Evolutionary conservation across 2,888 invertebrate species (phyloP).

Genomic region (Leucozona laternaria): DNA sequence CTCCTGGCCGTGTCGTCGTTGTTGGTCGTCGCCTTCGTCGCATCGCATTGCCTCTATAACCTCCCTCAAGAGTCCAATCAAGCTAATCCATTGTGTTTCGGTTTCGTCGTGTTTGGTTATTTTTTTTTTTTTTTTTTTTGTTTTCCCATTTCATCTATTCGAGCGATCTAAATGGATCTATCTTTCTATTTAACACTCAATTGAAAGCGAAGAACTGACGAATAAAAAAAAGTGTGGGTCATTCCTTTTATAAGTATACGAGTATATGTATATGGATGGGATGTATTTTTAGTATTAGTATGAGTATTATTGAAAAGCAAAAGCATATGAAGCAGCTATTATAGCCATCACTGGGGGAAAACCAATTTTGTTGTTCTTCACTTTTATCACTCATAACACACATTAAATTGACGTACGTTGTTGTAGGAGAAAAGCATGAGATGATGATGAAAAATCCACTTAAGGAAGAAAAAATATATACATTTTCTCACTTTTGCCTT

Average conservation of each 20-base stretch:
- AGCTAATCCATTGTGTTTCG: conserved; percentile 68
- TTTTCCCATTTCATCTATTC: conserved; percentile 29
- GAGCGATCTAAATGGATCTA: conserved; percentile 67
- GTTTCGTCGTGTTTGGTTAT: conserved; percentile 17
- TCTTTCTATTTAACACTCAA: conserved; percentile 72
- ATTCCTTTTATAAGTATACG: conserved; percentile 26
- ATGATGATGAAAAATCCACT: conserved; percentile 68
- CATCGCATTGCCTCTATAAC: not conserved
- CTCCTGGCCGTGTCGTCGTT: not conserved
- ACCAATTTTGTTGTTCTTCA: not conserved
- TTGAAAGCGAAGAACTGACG: conserved; percentile 43
- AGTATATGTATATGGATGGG: too few relatives aligned
- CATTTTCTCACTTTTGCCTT: conserved; percentile 39
- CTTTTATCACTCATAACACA: not conserved
- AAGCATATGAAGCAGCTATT: not conserved
- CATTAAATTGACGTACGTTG: not conserved
- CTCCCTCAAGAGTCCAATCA: conserved; percentile 58
- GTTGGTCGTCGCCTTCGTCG: not conserved
- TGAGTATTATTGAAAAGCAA: not conserved
- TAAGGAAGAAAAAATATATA: conserved; percentile 26
- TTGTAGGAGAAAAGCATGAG: not conserved
- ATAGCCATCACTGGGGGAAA: conserved; percentile 1
- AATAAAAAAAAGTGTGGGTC: conserved; percentile 59
- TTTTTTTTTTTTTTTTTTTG: not conserved
- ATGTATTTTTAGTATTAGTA: not conserved